These are phyloP conservation scores for Pristionchus japonicus DNA, from an alignment of 2,888 invertebrate genomes.

Conservation along the genomic window DNA sequence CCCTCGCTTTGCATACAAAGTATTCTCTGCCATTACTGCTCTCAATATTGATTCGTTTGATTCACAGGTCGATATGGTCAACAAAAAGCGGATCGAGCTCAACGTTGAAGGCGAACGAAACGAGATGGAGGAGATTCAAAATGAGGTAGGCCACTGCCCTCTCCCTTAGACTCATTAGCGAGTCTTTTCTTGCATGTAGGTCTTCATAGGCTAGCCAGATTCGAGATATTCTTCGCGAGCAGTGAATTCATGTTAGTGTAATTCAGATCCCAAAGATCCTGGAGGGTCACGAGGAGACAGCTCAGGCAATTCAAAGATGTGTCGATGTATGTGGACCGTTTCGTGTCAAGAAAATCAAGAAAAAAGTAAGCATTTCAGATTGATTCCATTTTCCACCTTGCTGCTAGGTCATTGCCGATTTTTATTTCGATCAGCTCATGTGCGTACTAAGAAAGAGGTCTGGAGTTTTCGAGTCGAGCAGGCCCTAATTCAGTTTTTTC, in stretches of 20 bases:
- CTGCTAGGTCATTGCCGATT: too few species aligned
- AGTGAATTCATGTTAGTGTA: not conserved
- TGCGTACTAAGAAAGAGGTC: too few species aligned
- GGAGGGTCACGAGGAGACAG: not conserved
- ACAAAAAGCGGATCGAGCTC: not conserved
- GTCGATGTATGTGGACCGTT: slow-evolving; percentile 8
- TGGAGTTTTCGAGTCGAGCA: not conserved
- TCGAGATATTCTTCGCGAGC: not conserved
- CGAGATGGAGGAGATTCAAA: not conserved
- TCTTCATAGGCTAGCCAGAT: not conserved
- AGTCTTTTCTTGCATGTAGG: not conserved
- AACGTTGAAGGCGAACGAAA: not conserved
- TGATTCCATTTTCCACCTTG: too few species aligned
- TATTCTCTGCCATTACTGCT: not conserved
- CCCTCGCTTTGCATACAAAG: slow-evolving; percentile 5
- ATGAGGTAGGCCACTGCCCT: slow-evolving; percentile 2
- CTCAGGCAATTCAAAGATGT: not conserved
- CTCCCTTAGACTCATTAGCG: not conserved
- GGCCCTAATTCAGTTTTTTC: not conserved
- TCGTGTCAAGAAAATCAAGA: not conserved
- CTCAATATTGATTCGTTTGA: not conserved
- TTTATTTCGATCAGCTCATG: not conserved
- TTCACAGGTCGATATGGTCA: slow-evolving; percentile 1
- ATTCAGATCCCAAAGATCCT: not conserved
- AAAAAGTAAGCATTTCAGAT: not conserved